Conservation (phyloP, 2,113 vertebrate species). For the Perccottus glenii region DNA sequence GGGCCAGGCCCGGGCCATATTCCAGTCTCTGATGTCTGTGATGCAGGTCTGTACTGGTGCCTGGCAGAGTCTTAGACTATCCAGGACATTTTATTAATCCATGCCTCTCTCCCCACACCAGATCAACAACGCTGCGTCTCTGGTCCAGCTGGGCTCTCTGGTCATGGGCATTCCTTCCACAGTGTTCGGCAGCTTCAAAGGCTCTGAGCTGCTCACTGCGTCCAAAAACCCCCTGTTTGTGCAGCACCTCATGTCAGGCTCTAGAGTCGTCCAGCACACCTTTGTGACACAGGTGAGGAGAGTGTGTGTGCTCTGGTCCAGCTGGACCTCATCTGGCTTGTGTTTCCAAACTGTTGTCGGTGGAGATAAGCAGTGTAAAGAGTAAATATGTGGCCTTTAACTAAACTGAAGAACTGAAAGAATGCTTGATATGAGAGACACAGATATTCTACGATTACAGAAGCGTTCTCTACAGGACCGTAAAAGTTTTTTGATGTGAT, state of each 20-base stretch:
- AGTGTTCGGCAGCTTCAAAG: slow-evolving; percentile 16
- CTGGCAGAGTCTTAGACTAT: too few relatives aligned
- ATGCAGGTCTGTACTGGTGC: slow-evolving; percentile 52
- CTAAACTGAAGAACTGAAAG: too few relatives aligned
- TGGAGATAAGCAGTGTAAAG: too few relatives aligned
- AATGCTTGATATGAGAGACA: too few relatives aligned
- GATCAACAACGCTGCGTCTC: slow-evolving; percentile 21
- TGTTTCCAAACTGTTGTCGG: too few relatives aligned
- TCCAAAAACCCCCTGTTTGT: slow-evolving; percentile 46
- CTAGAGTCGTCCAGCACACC: slow-evolving; percentile 46
- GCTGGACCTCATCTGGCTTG: not conserved
- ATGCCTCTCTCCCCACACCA: slow-evolving; percentile 24
- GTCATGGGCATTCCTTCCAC: slow-evolving; percentile 58
- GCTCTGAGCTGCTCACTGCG: slow-evolving; percentile 29
- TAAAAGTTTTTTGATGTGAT: too few relatives aligned
- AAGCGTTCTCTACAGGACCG: too few relatives aligned
- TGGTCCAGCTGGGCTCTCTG: slow-evolving; percentile 68
- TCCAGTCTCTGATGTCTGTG: slow-evolving; percentile 40
- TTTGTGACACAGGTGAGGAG: slow-evolving; percentile 69
- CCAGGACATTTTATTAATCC: not conserved
- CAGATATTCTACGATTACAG: too few relatives aligned
- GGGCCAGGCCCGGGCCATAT: slow-evolving; percentile 67
- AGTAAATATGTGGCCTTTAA: too few relatives aligned
- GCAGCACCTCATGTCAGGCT: slow-evolving; percentile 31
- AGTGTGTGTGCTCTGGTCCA: not conserved